Conservation (phyloP, 2,888 invertebrate species). For the Drosophila lacicola region DNA sequence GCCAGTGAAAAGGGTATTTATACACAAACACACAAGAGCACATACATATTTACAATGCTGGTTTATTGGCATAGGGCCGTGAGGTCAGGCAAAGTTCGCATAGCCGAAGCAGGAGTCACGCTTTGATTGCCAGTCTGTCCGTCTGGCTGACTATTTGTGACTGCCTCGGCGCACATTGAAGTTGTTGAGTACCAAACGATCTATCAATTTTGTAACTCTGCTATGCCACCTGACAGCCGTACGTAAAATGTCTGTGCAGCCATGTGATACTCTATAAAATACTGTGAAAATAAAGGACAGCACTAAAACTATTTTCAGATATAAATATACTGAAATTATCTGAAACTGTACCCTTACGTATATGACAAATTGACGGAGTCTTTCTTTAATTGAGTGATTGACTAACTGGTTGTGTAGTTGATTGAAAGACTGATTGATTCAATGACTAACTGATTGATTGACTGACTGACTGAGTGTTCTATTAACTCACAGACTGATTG, state of each 20-base stretch:
- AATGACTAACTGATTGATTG: no score
- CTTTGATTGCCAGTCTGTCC: constrained; percentile 54
- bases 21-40: constrained; percentile 1
- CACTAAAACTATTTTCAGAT: no score
- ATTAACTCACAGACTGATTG: no score
- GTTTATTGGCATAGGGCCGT: constrained; percentile 44
- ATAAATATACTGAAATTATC: no score
- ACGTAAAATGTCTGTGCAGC: not conserved
- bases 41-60: constrained; percentile 3
- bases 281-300: not conserved
- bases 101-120: constrained; percentile 51
- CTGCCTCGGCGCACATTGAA: constrained; percentile 38
- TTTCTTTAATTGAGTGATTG: not conserved
- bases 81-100: constrained; percentile 51
- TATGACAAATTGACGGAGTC: no score
- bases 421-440: no score
- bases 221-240: constrained; percentile 40
- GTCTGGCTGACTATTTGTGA: constrained; percentile 37
- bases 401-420: no score
- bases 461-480: no score
- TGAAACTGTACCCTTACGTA: no score
- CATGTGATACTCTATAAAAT: constrained; percentile 24
- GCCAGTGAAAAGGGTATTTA: constrained; percentile 31
- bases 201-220: constrained; percentile 47
- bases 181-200: constrained; percentile 40